A percentile compares a stretch with the other conserved stretches of the same genome.
Conservation (phyloP, 2,888 invertebrate genomes). For the Eristalinus sepulchralis region DNA sequence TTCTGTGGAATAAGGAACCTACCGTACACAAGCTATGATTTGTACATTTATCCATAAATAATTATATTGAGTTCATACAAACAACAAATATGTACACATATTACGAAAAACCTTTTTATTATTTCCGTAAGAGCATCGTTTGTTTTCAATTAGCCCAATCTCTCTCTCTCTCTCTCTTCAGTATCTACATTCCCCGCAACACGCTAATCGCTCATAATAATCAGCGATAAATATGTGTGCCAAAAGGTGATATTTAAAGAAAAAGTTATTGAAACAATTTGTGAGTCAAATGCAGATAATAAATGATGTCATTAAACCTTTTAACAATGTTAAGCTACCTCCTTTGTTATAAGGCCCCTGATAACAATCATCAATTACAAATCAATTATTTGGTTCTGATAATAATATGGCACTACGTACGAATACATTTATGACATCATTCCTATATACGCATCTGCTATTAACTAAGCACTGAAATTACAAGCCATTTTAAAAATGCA, state of each 20-base stretch:
- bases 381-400: slow-evolving; percentile 39
- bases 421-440: neutral
- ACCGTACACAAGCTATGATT: no score
- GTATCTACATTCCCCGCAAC: neutral
- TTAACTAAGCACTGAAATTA: neutral
- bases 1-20: no score
- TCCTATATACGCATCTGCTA: neutral
- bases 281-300: slow-evolving; percentile 26
- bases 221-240: neutral
- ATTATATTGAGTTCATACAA: no score
- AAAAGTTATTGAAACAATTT: neutral
- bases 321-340: slow-evolving; percentile 24
- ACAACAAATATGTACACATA: no score
- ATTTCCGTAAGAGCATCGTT: no score
- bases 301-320: slow-evolving; percentile 60
- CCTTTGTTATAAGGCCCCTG: slow-evolving; percentile 20
- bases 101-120: no score
- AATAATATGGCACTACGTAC: neutral
- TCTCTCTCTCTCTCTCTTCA: no score
- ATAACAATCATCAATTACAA: slow-evolving; percentile 27
- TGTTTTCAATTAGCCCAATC: no score
- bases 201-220: neutral
- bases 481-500: neutral
- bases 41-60: no score
- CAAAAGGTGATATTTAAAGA: neutral